Evolutionary conservation across 1,140 invertebrate genomes (phyloP), one percentile per base, ranked within the genome.

Genomic region (Dufourea novaeangliae): DNA sequence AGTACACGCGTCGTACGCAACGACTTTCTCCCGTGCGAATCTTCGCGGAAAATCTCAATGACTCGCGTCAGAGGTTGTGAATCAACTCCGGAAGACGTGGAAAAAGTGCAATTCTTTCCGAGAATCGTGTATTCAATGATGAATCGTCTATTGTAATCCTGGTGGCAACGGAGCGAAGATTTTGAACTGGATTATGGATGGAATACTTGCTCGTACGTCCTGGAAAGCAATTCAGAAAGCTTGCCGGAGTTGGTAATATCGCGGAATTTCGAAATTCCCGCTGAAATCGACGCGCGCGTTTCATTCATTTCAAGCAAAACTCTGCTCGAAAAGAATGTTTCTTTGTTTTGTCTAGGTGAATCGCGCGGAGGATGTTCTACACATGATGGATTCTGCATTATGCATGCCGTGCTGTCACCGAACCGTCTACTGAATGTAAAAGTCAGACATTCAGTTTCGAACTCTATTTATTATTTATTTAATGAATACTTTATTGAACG

Each of bases 1-100:
- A 22, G 39, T 10, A n/a, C 27, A 37, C 20, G 32, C 8, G 14
- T 54, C 52, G 11, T 3, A 11, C 17, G 57, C 29, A 8, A 20
- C 57, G 29, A 59, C 57, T 59, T 59, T 59, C 57, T 61, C 59
- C 59, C 8, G 11, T 56, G 54, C 54, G 25, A 29, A 56, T 29
- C 54, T 27, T 56, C 54, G 34, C 10, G 34, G 32, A 39, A 61
- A n/a, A 61, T 8, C 10, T 61, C 6, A 22, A 61, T 61, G 34
- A 61, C 32, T 61, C 34, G 34, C 32, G 2, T 37, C 59, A n/a
- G 32, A n/a, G 17, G n/a, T 25, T 20, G 54, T 57, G 54, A 57
- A 57, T 37, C 17, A 61, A 20, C 20, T 6, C 32, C 20, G 29
- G 29, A 34, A 32, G 14, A 50, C 20, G 29, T 29, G 7, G 20